phyloP scores from a whole-genome alignment of 1,140 invertebrate genomes.

The Triops cancriformis region DNA sequence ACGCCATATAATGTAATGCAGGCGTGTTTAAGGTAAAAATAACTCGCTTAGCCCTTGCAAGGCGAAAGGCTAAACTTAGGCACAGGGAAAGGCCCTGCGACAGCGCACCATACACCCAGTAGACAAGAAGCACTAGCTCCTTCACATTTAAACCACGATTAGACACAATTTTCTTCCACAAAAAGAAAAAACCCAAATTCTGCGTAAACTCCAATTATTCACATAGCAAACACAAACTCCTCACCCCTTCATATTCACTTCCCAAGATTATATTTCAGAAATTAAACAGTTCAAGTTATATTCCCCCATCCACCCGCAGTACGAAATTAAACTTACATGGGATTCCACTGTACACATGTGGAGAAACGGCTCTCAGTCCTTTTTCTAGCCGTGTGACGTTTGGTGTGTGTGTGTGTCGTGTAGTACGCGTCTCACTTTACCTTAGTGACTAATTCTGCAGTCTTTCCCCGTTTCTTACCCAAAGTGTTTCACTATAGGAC shows the following conservation, averaged over 20 bases:
- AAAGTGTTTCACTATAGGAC: neutral
- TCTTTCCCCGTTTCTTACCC: neutral
- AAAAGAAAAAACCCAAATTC: neutral
- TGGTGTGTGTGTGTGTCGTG: neutral
- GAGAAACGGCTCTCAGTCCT: neutral
- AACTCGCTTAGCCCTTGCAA: constrained; percentile 10
- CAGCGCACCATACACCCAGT: neutral
- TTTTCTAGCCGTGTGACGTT: neutral
- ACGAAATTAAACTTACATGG: neutral
- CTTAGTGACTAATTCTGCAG: neutral
- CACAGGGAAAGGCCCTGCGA: constrained; percentile 3
- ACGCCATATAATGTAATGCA: neutral
- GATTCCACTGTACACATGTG: neutral
- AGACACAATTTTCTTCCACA: neutral
- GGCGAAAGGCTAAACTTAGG: constrained; percentile 2
- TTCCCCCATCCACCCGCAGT: neutral
- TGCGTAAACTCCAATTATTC: too few relatives aligned
- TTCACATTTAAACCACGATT: neutral
- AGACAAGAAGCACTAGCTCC: neutral
- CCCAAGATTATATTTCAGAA: too few relatives aligned
- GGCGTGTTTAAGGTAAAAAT: neutral
- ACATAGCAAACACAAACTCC: too few relatives aligned
- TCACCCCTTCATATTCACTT: too few relatives aligned
- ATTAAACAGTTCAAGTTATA: too few relatives aligned
- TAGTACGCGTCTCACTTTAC: neutral